Evolutionary conservation across 2,113 vertebrate genomes (phyloP).

Genomic region (Falco punctatus): DNA sequence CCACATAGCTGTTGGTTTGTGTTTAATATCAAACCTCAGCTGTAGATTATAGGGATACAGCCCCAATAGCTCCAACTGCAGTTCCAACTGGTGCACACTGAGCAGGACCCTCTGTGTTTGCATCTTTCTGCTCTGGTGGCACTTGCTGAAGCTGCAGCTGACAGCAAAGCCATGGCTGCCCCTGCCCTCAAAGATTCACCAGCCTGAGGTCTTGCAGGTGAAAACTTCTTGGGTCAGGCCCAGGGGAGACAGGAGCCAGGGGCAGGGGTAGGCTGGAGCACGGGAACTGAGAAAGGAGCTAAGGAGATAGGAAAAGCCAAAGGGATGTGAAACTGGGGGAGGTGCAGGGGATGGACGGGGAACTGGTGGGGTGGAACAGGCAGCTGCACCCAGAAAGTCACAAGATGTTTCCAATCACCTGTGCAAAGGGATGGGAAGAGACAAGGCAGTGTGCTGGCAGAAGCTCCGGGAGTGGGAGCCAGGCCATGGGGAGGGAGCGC

Average conservation of each 20-base stretch:
- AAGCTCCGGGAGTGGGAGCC: neutral
- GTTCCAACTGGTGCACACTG: no score
- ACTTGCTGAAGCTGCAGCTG: neutral
- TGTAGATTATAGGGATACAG: neutral
- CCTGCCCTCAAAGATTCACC: neutral
- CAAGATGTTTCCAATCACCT: neutral
- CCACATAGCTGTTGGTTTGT: neutral
- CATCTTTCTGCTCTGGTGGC: neutral
- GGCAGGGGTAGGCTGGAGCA: neutral
- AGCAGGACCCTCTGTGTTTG: neutral
- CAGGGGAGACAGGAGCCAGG: neutral
- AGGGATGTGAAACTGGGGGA: neutral
- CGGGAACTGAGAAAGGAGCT: neutral
- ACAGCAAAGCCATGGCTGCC: neutral
- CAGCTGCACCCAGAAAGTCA: neutral
- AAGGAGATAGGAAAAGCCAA: neutral
- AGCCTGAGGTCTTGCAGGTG: neutral
- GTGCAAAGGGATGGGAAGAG: neutral
- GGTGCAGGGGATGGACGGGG: neutral
- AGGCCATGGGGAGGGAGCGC: rapidly evolving
- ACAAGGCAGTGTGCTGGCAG: rapidly evolving
- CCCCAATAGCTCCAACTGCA: neutral
- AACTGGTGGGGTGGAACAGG: neutral
- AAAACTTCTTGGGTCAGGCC: neutral
- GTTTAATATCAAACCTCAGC: neutral